phyloP scores from a whole-genome alignment of 1,140 invertebrate genomes.

The Ditylenchus dipsaci region DNA sequence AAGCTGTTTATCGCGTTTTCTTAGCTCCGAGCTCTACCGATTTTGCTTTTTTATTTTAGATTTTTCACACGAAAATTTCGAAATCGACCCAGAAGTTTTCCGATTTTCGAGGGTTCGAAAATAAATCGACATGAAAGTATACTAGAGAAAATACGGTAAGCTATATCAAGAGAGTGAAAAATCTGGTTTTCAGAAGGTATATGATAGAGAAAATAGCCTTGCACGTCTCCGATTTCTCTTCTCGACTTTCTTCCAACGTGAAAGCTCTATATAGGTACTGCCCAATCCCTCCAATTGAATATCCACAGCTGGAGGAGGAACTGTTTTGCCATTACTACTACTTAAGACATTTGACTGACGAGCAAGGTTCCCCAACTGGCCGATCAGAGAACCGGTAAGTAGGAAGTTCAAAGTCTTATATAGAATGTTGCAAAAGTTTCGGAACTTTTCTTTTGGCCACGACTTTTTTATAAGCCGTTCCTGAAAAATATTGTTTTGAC shows the following conservation, averaged over 20 bases:
- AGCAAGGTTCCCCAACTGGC: slow-evolving; percentile 87
- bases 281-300: slow-evolving; percentile 86
- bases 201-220: slow-evolving; percentile 92
- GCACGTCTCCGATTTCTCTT: slow-evolving; percentile 90
- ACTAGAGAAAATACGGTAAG: too few relatives aligned
- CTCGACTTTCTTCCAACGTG: slow-evolving; percentile 83
- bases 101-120: too few relatives aligned
- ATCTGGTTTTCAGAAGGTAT: slow-evolving; percentile 63
- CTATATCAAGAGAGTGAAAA: neutral
- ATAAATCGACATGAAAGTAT: too few relatives aligned
- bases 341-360: slow-evolving; percentile 88
- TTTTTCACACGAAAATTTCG: too few relatives aligned
- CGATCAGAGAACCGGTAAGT: slow-evolving; percentile 82
- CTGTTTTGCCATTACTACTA: slow-evolving; percentile 99
- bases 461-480: too few relatives aligned
- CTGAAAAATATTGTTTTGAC: too few relatives aligned
- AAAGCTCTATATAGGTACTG: slow-evolving; percentile 93
- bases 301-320: slow-evolving; percentile 89
- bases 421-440: too few relatives aligned
- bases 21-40: too few relatives aligned
- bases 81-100: too few relatives aligned
- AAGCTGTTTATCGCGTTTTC: too few relatives aligned
- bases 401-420: neutral
- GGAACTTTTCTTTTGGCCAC: too few relatives aligned
- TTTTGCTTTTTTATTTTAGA: too few relatives aligned